These are phyloP conservation scores for Tipula confusa DNA, from an alignment of 2,888 invertebrate species.

Conservation along the genomic window DNA sequence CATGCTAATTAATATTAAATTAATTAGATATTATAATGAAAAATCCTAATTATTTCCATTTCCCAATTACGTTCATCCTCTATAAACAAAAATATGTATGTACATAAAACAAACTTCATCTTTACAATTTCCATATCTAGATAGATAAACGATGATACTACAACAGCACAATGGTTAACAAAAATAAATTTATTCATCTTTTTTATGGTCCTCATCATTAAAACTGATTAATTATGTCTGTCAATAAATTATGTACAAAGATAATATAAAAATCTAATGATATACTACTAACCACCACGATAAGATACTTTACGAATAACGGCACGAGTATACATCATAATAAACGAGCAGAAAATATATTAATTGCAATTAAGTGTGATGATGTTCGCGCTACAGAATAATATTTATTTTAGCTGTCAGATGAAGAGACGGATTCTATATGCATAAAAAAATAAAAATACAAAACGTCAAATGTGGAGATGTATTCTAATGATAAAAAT, in stretches of 20 bases:
- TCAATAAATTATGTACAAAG: background rate
- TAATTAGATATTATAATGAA: background rate
- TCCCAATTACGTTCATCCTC: background rate
- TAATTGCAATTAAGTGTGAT: slow-evolving; percentile 14
- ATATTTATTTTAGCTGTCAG: background rate
- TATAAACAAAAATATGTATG: background rate
- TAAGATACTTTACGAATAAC: background rate
- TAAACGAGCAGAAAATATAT: background rate
- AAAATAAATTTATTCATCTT: background rate
- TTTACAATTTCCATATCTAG: background rate
- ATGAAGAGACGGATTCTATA: background rate
- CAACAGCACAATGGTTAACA: background rate
- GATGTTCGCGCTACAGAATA: background rate
- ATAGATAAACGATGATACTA: background rate
- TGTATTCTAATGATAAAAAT: background rate
- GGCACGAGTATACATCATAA: background rate
- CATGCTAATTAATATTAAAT: background rate
- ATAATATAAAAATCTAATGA: background rate
- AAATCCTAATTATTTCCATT: background rate
- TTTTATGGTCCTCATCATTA: background rate
- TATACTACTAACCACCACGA: too few relatives aligned
- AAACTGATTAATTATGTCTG: slow-evolving; percentile 6
- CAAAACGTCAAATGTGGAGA: background rate
- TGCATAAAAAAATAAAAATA: background rate
- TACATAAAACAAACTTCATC: background rate